Evolutionary conservation across 2,113 vertebrate genomes (phyloP).

Genomic region (Grallaria varia): DNA sequence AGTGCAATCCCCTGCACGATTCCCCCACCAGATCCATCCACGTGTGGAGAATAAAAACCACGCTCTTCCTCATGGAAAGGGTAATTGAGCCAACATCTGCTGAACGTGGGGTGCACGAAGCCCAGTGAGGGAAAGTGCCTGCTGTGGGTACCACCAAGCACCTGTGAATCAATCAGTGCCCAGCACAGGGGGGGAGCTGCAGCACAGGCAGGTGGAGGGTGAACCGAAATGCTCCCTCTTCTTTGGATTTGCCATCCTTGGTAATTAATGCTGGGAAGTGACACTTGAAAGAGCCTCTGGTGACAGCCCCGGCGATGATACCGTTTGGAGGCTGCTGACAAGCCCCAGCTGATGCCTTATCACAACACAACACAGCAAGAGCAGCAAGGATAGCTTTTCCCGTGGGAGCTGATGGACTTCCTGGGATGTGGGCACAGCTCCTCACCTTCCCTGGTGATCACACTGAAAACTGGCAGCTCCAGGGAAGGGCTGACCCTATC

Average conservation of each 20-base stretch:
- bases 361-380: background rate
- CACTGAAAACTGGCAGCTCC: background rate
- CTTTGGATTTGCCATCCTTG: conserved; percentile 38
- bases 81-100: accelerated
- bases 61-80: accelerated
- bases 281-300: conserved; percentile 69
- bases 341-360: conserved; percentile 58
- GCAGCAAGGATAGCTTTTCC: background rate
- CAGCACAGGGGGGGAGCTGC: background rate
- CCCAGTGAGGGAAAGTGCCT: background rate
- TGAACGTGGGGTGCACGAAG: accelerated
- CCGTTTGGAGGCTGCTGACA: conserved; percentile 55
- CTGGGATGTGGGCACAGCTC: background rate
- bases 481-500: background rate
- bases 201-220: background rate
- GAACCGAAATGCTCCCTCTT: background rate
- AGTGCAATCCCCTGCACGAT: background rate
- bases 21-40: background rate
- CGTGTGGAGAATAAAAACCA: background rate
- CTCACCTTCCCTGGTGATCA: accelerated
- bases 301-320: conserved; percentile 59
- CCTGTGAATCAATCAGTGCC: background rate
- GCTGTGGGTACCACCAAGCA: accelerated
- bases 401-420: background rate
- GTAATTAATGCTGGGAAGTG: conserved; percentile 69